These are phyloP conservation scores for Tadarida brasiliensis DNA, from an alignment of 2,797 vertebrate species.

Conservation along the genomic window DNA sequence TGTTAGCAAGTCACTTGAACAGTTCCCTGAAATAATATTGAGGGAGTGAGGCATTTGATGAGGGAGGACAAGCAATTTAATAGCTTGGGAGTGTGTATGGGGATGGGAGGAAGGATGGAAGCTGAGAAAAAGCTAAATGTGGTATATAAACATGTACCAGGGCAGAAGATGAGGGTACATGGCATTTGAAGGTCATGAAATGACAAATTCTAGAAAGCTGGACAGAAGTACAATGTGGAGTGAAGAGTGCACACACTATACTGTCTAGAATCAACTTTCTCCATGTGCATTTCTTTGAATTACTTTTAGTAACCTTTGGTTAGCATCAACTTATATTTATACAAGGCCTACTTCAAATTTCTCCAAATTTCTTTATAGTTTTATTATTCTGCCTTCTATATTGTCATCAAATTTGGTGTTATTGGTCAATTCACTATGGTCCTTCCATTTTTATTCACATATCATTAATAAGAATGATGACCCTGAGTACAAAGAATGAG, in stretches of 20 bases:
- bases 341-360: background rate
- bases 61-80: background rate
- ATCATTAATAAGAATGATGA: background rate
- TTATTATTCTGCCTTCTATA: background rate
- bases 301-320: background rate
- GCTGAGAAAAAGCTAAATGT: background rate
- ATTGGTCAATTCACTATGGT: background rate
- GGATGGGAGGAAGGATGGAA: background rate
- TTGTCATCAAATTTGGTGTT: background rate
- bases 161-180: background rate
- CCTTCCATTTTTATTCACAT: constrained; percentile 38
- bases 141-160: background rate
- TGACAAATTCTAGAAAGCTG: background rate
- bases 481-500: background rate
- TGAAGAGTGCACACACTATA: background rate
- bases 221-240: background rate
- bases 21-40: background rate
- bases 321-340: background rate
- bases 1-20: background rate
- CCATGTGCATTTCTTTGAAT: background rate
- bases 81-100: background rate
- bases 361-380: background rate
- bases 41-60: background rate
- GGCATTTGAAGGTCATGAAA: background rate
- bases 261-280: background rate